phyloP scores from a whole-genome alignment of 2,888 invertebrate genomes.

The Hemistola chrysoprasaria region DNA sequence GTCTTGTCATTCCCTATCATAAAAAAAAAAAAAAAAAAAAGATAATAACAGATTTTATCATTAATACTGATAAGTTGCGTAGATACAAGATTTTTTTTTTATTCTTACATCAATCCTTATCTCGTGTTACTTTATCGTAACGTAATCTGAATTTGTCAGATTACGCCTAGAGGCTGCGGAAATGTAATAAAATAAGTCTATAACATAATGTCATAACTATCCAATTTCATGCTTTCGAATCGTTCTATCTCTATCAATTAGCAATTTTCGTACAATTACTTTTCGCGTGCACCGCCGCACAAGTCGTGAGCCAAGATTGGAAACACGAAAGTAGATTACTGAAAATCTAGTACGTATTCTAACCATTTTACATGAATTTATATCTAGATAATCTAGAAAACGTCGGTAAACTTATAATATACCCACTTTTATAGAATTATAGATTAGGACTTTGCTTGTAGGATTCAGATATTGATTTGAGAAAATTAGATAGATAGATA shows the following conservation, averaged over 20 bases:
- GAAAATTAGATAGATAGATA: too few relatives aligned
- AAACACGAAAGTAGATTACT: constrained; percentile 29
- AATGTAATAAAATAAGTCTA: constrained; percentile 30
- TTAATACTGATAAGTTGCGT: too few relatives aligned
- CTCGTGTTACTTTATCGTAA: constrained; percentile 7
- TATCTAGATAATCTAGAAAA: too few relatives aligned
- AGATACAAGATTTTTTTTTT: too few relatives aligned
- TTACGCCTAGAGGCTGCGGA: constrained; percentile 14
- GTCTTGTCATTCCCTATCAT: too few relatives aligned
- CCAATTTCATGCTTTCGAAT: constrained; percentile 53
- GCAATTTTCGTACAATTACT: constrained; percentile 46
- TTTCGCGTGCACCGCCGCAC: constrained; percentile 49
- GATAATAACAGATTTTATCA: too few relatives aligned
- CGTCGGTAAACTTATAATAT: too few relatives aligned
- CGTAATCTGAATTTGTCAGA: constrained; percentile 5
- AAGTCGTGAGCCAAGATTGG: constrained; percentile 31
- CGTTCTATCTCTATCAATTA: constrained; percentile 46
- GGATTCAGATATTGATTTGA: too few relatives aligned
- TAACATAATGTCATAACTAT: constrained; percentile 36
- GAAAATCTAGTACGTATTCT: constrained; percentile 8
- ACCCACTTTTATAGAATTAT: too few relatives aligned
- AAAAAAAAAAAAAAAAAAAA: too few relatives aligned
- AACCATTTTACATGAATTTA: too few relatives aligned
- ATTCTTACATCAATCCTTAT: neutral
- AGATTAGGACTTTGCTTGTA: too few relatives aligned